These are phyloP conservation scores for Campoletis raptor DNA, from an alignment of 2,888 invertebrate species.

Conservation along the genomic window DNA sequence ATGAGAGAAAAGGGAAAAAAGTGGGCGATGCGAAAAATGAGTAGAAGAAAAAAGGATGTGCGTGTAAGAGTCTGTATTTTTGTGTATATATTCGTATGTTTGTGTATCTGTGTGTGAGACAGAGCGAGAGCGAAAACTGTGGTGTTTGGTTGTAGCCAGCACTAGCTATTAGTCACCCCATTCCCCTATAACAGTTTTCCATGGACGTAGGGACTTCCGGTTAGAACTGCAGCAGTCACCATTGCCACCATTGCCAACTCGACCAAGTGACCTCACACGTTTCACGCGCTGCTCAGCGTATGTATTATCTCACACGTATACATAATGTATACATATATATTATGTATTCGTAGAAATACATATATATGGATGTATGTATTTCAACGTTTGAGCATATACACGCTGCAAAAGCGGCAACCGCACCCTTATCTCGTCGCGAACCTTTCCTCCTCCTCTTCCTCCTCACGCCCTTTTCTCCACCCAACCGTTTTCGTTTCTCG, in stretches of 20 bases:
- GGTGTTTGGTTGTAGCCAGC: constrained; percentile 73
- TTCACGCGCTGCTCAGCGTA: constrained; percentile 57
- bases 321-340: constrained; percentile 22
- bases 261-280: constrained; percentile 68
- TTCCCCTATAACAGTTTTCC: constrained; percentile 66
- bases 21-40: constrained; percentile 38
- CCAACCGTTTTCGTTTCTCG: constrained; percentile 69
- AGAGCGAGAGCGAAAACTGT: constrained; percentile 61
- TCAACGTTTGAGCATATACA: constrained; percentile 55
- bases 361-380: constrained; percentile 31
- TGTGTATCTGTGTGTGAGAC: neutral
- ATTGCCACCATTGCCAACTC: constrained; percentile 58
- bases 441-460: constrained; percentile 62
- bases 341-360: neutral
- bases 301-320: constrained; percentile 40
- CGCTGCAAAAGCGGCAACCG: constrained; percentile 67
- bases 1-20: constrained; percentile 25
- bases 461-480: constrained; percentile 71
- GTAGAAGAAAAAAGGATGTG: constrained; percentile 50
- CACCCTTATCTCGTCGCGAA: constrained; percentile 79
- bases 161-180: constrained; percentile 79
- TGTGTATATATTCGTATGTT: neutral
- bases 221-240: constrained; percentile 71
- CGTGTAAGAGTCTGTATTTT: neutral
- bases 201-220: constrained; percentile 68